Base-by-base conservation (phyloP, 1,140 invertebrate species). In the Drosophila ficusphila region DNA sequence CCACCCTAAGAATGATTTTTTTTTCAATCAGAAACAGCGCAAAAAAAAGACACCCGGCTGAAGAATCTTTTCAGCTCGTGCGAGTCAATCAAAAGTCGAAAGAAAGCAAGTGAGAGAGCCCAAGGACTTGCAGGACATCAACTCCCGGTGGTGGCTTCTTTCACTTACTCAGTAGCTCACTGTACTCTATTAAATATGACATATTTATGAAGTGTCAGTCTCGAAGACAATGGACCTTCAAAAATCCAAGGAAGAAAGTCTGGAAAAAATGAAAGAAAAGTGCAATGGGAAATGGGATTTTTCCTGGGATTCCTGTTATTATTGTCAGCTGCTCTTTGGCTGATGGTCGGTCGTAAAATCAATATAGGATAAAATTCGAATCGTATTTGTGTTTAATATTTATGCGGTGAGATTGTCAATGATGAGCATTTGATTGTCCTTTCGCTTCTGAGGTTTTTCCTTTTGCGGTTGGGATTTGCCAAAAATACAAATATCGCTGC, bases 201-300 rank as follows among this genome's bases (percentile, higher is more conserved):
- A 90, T 90, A 72, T 90, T 90, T 90, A 90, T 90, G 89, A 90
- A 90, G 89, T 90, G 89, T 57, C 69, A 71, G 73, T 64, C 67
- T 47, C 68, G 56, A 47, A 33, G 38, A 79, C 68, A 83, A 78
- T 46, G 42, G 48, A 29, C 36, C 38, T 47, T 16, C 36, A 18
- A 52, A 62, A 74, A 77, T 54, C 39, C 56, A 53, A 41, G 53
- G 57, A 60, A 79, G 67, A 79, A 75, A 72, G 64, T 52, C 53
- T 38, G 39, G 33, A 61, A 76, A 76, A 76, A 61, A 46, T 70
- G 65, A 44, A 68, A 29, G 39, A 39, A 69, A 69, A 72, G 65
- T 62, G 53, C 47, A 41, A 7, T 72, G 64, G 69, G 60, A 75
- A 56, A 51, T 71, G 74, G 46, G 14, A 62, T 38, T 77, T 76